These are phyloP conservation scores for Drosophila subquinaria DNA, from an alignment of 2,888 invertebrate genomes.

Conservation along the genomic window DNA sequence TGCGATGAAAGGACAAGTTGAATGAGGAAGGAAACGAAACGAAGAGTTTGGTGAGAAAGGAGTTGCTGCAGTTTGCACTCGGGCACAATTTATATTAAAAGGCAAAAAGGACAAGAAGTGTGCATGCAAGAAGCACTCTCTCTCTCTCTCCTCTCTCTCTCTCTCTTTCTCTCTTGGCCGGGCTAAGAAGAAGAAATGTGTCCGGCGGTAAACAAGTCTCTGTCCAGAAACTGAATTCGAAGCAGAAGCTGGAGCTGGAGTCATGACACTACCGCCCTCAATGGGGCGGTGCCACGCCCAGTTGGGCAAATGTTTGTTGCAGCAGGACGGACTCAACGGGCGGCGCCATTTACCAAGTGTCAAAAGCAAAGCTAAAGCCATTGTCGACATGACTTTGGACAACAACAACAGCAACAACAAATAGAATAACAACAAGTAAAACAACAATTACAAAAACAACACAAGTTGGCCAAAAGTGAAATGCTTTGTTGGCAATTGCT, in stretches of 20 bases:
- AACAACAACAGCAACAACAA: constrained; percentile 56
- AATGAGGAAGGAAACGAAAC: background rate
- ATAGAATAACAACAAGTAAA: constrained; percentile 19
- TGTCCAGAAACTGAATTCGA: constrained; percentile 16
- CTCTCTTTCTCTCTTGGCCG: background rate
- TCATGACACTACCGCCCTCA: constrained; percentile 18
- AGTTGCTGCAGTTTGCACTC: constrained; percentile 51
- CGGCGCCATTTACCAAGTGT: constrained; percentile 83
- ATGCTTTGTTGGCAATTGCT: constrained; percentile 82
- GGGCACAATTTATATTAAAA: constrained; percentile 60
- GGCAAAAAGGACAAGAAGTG: constrained; percentile 33
- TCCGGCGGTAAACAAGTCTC: constrained; percentile 74
- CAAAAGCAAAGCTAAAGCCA: constrained; percentile 85
- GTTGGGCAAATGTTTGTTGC: constrained; percentile 65
- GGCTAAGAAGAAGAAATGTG: constrained; percentile 41
- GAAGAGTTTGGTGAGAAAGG: background rate
- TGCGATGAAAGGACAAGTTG: constrained; percentile 52
- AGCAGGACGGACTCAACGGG: constrained; percentile 77
- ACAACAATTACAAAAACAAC: constrained; percentile 31
- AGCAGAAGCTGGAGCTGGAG: constrained; percentile 12
- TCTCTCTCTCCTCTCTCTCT: background rate
- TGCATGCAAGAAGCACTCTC: constrained; percentile 12
- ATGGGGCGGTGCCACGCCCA: constrained; percentile 41
- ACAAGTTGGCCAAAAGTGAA: constrained; percentile 70
- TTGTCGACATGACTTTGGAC: constrained; percentile 84